Conservation (phyloP, 2,113 vertebrate species). For the Polypterus bichir region DNA sequence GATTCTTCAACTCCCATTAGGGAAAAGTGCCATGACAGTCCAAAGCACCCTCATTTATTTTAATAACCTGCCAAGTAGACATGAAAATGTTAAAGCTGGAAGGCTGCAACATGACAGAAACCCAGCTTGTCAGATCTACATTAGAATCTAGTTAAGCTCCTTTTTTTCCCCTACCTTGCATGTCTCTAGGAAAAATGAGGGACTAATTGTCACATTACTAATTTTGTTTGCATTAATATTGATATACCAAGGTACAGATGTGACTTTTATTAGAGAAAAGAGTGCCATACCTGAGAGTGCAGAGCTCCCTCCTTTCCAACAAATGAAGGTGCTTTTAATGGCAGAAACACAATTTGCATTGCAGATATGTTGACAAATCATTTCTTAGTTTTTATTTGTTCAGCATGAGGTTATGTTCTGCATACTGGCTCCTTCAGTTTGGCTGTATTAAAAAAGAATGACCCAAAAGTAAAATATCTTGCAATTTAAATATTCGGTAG, state of each 20-base stretch:
- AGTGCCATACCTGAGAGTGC: too few relatives aligned
- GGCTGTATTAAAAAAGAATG: too few relatives aligned
- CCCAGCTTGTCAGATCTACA: slow-evolving; percentile 77
- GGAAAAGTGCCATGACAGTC: slow-evolving; percentile 57
- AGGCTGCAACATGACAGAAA: slow-evolving; percentile 80
- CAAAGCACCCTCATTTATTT: slow-evolving; percentile 93
- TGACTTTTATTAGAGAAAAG: too few relatives aligned
- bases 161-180: slow-evolving; percentile 49
- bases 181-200: slow-evolving; percentile 55
- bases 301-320: too few relatives aligned
- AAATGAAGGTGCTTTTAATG: too few relatives aligned
- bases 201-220: slow-evolving; percentile 72
- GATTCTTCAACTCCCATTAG: slow-evolving; percentile 80
- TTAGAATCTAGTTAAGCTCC: slow-evolving; percentile 75
- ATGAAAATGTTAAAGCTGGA: slow-evolving; percentile 89
- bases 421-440: too few relatives aligned
- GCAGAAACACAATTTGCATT: too few relatives aligned
- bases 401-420: too few relatives aligned
- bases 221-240: slow-evolving; percentile 64
- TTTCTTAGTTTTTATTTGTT: too few relatives aligned
- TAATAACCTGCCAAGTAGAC: slow-evolving; percentile 97
- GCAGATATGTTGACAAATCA: too few relatives aligned
- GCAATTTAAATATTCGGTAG: too few relatives aligned
- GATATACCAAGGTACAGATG: slow-evolving; percentile 7
- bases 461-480: too few relatives aligned